Evolutionary conservation across 1,140 invertebrate species (phyloP).

Genomic region (Heliconius eleuchia): DNA sequence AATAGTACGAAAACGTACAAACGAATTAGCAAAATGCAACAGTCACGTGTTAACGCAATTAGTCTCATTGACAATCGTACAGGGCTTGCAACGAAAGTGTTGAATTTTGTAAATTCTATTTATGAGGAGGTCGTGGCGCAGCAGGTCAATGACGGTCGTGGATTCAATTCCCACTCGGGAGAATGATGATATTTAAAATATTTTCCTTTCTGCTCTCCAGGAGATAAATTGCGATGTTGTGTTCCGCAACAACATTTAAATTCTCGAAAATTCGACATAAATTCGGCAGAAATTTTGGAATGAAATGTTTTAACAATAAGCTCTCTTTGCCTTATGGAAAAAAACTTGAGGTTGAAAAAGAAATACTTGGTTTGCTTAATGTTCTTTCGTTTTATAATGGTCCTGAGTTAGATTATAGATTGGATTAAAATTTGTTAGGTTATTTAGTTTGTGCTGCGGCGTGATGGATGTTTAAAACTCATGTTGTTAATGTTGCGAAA

Average conservation of each 20-base stretch:
- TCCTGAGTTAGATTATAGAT: neutral
- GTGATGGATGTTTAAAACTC: too few relatives aligned
- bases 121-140: neutral
- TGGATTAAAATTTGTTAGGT: neutral
- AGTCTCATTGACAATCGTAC: slow-evolving; percentile 4
- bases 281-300: too few relatives aligned
- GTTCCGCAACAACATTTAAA: neutral
- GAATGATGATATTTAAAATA: neutral
- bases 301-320: too few relatives aligned
- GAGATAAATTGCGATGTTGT: neutral
- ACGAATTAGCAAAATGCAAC: slow-evolving; percentile 5
- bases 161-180: neutral
- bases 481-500: too few relatives aligned
- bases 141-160: neutral
- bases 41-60: slow-evolving; percentile 9
- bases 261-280: neutral
- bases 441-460: too few relatives aligned
- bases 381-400: too few relatives aligned
- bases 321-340: too few relatives aligned
- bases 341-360: too few relatives aligned
- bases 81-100: neutral
- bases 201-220: too few relatives aligned
- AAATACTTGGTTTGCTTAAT: too few relatives aligned
- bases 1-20: slow-evolving; percentile 2
- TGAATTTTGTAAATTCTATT: neutral